Base-by-base conservation (phyloP, 2,888 invertebrate genomes). In the Nematopogon swammerdamellus region DNA sequence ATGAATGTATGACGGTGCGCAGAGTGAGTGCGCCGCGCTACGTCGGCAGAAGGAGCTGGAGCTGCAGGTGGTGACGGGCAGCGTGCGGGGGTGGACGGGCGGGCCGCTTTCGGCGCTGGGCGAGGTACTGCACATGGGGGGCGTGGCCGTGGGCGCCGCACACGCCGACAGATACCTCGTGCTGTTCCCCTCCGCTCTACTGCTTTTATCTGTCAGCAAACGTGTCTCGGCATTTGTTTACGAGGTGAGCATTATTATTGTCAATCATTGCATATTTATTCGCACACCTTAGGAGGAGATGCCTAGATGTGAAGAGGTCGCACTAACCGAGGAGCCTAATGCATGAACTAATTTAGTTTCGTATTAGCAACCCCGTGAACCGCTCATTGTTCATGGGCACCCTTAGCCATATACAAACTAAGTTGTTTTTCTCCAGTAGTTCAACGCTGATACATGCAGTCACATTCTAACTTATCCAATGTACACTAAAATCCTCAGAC, bases 21-120 rank as follows among this genome's bases (percentile, higher is more conserved):
- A 96, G 95, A 88, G 92, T 59, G 86, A 87, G 17, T 97, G 97
- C 70, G 87, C 91, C 49, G 88, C 91, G 19, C 85, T 92, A 42
- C 83, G 98, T 43, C 86, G 95, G 16, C 95, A 97, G 65, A 97
- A 96, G 69, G 97, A 99, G 74, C 80, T 97, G 58, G 98, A 99
- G 62, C 77, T 97, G 52, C 98, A 98, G 76, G 93, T 99, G 50
- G 82, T 98, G 56, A 92, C 92, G 0, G 94, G 96, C 1, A 92
- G 92, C 46, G 92, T 98, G n/a, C 85, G 92, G 50, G 94, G 93
- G 8, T 97, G 96, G 95, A 95, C 97, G 62, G 95, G 97, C 5
- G 79, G 77, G 1, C 80, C 77, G 49, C 59, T 79, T 11, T 65
- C 76, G 0, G 65, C 77, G 0, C 77, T 92, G 10, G 96, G 96